Evolutionary conservation across 1,140 invertebrate species (phyloP).

Genomic region (Harpegnathos saltator): DNA sequence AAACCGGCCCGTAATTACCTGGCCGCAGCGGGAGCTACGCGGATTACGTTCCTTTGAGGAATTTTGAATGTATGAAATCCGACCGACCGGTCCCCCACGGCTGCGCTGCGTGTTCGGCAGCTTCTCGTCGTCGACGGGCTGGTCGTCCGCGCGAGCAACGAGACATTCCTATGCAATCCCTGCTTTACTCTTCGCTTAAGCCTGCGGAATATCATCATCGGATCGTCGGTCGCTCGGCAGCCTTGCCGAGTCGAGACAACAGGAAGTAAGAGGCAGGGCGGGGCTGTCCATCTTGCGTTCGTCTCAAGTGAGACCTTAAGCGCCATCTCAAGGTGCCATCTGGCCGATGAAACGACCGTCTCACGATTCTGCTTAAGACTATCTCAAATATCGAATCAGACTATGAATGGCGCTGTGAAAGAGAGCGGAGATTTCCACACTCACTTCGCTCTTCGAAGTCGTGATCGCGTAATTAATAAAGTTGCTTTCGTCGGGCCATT

Average conservation of each 20-base stretch:
- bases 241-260: conserved; percentile 18
- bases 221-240: conserved; percentile 24
- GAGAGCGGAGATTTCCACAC: too few relatives aligned
- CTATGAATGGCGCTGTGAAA: too few relatives aligned
- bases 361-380: too few relatives aligned
- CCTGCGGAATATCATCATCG: background rate
- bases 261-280: background rate
- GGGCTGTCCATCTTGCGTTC: too few relatives aligned
- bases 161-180: background rate
- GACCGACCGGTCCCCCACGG: background rate
- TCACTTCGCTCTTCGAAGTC: too few relatives aligned
- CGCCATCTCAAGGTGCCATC: too few relatives aligned
- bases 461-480: background rate
- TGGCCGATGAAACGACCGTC: too few relatives aligned
- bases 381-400: too few relatives aligned
- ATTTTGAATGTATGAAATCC: conserved; percentile 2
- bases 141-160: conserved; percentile 18
- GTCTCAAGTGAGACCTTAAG: too few relatives aligned
- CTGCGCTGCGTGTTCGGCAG: background rate
- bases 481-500: background rate
- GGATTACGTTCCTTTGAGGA: conserved; percentile 4
- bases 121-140: background rate
- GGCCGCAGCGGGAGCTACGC: too few relatives aligned
- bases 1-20: conserved; percentile 3
- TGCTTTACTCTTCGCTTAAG: conserved; percentile 18